Percentiles rank a stretch among this genome's conserved stretches.
phyloP scores from a whole-genome alignment of 2,113 vertebrate species.

The Passer montanus region DNA sequence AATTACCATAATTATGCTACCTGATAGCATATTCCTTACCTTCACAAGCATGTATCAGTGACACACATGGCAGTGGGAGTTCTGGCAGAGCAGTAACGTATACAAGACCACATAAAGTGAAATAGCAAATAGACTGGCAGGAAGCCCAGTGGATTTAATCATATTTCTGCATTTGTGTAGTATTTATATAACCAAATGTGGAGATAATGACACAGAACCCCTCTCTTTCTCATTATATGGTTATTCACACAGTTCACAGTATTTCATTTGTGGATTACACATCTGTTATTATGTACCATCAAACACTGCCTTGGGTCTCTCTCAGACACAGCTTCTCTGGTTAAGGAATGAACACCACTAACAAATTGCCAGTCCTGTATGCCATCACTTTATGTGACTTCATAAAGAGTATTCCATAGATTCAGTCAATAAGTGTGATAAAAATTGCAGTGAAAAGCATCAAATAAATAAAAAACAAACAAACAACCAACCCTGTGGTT shows the following conservation, averaged over 20 bases:
- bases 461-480: not conserved
- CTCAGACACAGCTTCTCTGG: not conserved
- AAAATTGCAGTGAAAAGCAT: not conserved
- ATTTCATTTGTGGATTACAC: not conserved
- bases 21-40: not conserved
- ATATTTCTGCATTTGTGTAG: not conserved
- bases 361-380: fast-evolving
- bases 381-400: not conserved
- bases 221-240: not conserved
- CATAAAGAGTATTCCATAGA: not conserved
- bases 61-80: not conserved
- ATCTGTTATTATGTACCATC: not conserved
- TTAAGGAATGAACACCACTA: not conserved
- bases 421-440: not conserved
- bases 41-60: not conserved
- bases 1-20: not conserved
- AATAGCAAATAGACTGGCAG: not conserved
- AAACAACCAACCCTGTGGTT: not conserved
- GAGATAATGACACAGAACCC: not conserved
- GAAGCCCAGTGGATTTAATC: not conserved
- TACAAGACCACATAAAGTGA: not conserved
- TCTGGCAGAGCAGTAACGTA: not conserved
- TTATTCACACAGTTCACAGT: not conserved
- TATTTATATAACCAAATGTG: not conserved
- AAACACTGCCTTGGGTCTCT: not conserved